Evolutionary conservation across 2,113 vertebrate species (phyloP), one percentile per base, ranked within the genome.

Genomic region (Xiphias gladius): DNA sequence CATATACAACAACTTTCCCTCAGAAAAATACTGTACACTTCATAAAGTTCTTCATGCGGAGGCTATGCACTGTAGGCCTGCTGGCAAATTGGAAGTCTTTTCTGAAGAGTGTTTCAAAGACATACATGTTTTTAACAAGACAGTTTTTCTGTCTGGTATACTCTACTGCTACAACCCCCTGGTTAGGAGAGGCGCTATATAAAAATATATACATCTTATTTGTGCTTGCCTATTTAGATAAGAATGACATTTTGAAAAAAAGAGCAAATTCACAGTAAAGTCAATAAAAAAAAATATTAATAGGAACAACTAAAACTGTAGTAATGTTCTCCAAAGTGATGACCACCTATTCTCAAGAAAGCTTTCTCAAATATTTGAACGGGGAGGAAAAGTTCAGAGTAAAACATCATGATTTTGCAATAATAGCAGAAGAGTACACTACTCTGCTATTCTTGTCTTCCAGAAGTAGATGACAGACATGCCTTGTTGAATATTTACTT

Each of bases 1-100:
- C 8, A 28, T 85, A 80, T 76, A 89, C 79, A 91, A 83, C 76
- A 83, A 76, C 50, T 67, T 79, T 76, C 72, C 79, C 72, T 83
- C 64, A 73, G 46, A 83, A 52, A 67, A 86, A 79, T 80, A 82
- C 86, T 73, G 76, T 64, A 84, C 72, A 85, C 70, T 90, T 88
- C 61, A 81, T 35, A 81, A 77, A 62, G 84, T 71, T 91, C 62
- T 70, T 63, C 50, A 79, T 86, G 84, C 17, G 39, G 70, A 67
- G 80, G 26, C 65, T 61, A n/a, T 55, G 63, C 28, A 32, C 57
- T 43, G 64, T 55, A 87, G 62, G 68, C 22, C 59, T 2, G 46
- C 73, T 20, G 11, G 82, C 43, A 86, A 92, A 82, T 76, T 82
- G 65, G 57, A 67, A 65, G 73, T 30, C 46, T 73, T 84, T 79